Evolutionary conservation across 2,888 invertebrate species (phyloP).

Genomic region (Cryptophagus acutangulus): DNA sequence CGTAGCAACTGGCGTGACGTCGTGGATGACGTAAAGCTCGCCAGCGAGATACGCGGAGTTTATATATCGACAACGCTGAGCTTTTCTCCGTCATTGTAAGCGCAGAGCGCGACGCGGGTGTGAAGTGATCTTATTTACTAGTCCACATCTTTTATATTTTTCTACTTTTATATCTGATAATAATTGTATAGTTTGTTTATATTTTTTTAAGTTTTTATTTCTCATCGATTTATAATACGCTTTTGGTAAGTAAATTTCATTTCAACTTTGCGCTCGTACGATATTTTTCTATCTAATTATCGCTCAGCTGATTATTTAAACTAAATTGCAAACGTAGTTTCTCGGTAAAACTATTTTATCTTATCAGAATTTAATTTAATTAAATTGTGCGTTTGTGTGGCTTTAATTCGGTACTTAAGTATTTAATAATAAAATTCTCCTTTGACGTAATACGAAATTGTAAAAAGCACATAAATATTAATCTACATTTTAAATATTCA

Average conservation of each 20-base stretch:
- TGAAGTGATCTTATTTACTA: slow-evolving; percentile 41
- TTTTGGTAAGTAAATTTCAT: slow-evolving; percentile 40
- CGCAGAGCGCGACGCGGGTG: slow-evolving; percentile 42
- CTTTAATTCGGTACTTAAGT: too few relatives aligned
- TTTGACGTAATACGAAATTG: neutral
- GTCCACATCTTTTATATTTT: slow-evolving; percentile 49
- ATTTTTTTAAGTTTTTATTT: slow-evolving; percentile 42
- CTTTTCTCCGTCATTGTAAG: slow-evolving; percentile 42
- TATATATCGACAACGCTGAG: slow-evolving; percentile 46
- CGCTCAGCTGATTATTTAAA: too few relatives aligned
- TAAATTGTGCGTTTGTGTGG: too few relatives aligned
- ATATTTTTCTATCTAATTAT: neutral
- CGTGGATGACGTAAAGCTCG: slow-evolving; percentile 45
- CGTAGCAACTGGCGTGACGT: slow-evolving; percentile 41
- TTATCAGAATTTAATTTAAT: too few relatives aligned
- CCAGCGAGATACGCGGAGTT: slow-evolving; percentile 33
- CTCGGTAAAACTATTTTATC: too few relatives aligned
- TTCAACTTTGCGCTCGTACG: too few relatives aligned
- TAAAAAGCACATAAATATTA: neutral
- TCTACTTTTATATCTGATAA: slow-evolving; percentile 45
- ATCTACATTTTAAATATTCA: neutral
- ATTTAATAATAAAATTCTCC: too few relatives aligned
- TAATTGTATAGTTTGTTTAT: slow-evolving; percentile 47
- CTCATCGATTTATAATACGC: slow-evolving; percentile 42
- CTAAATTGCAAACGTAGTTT: too few relatives aligned